Evolutionary conservation across 2,113 vertebrate genomes (phyloP).

Genomic region (Progne subis): DNA sequence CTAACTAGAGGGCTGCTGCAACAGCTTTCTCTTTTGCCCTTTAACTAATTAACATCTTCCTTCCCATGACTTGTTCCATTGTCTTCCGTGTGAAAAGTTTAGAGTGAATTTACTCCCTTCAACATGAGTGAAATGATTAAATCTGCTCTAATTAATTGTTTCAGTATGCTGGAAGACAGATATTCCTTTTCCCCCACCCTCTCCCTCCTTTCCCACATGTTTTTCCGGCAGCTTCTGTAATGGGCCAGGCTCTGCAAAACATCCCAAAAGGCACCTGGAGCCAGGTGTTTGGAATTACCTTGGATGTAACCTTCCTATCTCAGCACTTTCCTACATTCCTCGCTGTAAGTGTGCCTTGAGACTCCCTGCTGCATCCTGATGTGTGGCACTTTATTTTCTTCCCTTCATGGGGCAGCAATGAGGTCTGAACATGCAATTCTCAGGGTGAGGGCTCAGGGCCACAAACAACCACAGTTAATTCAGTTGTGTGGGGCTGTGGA

Average conservation of each 20-base stretch:
- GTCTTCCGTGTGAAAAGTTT: background rate
- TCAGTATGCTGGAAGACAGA: background rate
- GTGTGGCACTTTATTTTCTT: background rate
- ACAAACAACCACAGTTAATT: background rate
- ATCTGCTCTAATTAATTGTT: background rate
- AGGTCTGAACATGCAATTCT: background rate
- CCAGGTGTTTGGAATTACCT: background rate
- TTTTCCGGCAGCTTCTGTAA: background rate
- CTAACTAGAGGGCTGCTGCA: background rate
- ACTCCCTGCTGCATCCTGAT: background rate
- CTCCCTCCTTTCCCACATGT: background rate
- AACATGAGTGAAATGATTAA: background rate
- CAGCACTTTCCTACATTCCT: background rate
- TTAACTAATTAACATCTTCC: background rate
- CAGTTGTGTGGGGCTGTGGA: background rate
- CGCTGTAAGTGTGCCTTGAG: background rate
- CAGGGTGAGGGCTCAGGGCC: background rate
- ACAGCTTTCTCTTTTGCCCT: background rate
- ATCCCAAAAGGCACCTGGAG: background rate
- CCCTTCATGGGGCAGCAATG: background rate
- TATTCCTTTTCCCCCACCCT: background rate
- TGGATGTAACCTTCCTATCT: background rate
- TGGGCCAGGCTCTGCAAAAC: background rate
- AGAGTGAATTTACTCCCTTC: background rate
- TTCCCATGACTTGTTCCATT: constrained; percentile 13